These are phyloP conservation scores for Gibbula magus DNA, from an alignment of 2,888 invertebrate species.

Conservation along the genomic window DNA sequence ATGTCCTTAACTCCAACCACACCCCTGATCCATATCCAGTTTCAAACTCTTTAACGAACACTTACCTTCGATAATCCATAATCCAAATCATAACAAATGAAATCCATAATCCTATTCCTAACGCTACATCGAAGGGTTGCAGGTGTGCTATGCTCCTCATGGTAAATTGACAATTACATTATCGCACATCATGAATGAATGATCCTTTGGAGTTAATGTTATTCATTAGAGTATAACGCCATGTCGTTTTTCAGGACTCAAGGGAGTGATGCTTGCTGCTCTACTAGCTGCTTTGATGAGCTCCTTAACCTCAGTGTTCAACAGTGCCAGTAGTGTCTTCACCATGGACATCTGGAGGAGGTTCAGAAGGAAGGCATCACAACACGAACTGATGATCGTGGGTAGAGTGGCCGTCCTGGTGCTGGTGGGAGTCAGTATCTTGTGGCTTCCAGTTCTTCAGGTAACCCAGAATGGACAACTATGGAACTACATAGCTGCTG, in stretches of 20 bases:
- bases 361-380: slow-evolving; percentile 63
- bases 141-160: too few relatives aligned
- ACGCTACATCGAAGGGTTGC: too few relatives aligned
- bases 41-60: too few relatives aligned
- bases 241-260: slow-evolving; percentile 62
- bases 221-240: too few relatives aligned
- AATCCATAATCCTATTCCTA: too few relatives aligned
- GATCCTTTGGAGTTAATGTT: too few relatives aligned
- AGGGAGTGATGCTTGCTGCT: slow-evolving; percentile 77
- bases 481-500: slow-evolving; percentile 78
- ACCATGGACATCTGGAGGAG: slow-evolving; percentile 78
- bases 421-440: slow-evolving; percentile 69
- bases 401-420: slow-evolving; percentile 69
- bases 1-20: too few relatives aligned
- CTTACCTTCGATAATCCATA: too few relatives aligned
- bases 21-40: too few relatives aligned
- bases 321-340: slow-evolving; percentile 78
- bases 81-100: too few relatives aligned
- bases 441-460: slow-evolving; percentile 78
- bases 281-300: slow-evolving; percentile 79
- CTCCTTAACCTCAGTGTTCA: slow-evolving; percentile 78
- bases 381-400: slow-evolving; percentile 73
- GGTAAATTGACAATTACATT: too few relatives aligned
- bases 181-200: too few relatives aligned
- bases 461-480: slow-evolving; percentile 76